Evolutionary conservation across 2,797 vertebrate genomes (phyloP).

Genomic region (Xiphophorus birchmanni): DNA sequence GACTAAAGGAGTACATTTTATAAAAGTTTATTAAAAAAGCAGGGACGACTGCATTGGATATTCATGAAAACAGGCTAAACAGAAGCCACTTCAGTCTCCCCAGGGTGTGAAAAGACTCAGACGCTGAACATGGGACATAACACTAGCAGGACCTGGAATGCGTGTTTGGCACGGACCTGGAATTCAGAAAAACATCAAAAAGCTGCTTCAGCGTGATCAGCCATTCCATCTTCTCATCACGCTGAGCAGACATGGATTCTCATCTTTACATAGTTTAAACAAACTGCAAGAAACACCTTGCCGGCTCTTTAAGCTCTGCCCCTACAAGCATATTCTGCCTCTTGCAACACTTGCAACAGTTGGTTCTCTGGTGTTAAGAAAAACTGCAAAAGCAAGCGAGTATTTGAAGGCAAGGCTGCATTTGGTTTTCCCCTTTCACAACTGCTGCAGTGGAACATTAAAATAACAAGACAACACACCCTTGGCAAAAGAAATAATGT

Average conservation of each 20-base stretch:
- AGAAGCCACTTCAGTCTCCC: constrained; percentile 15
- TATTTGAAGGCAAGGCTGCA: constrained; percentile 68
- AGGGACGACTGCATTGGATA: too few relatives aligned
- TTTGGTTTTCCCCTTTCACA: constrained; percentile 73
- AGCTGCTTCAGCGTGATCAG: constrained; percentile 55
- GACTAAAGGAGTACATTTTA: background rate
- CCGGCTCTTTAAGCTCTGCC: constrained; percentile 51
- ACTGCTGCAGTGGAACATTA: constrained; percentile 69
- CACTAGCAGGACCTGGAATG: constrained; percentile 60
- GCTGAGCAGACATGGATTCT: constrained; percentile 53
- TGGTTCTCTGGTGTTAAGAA: constrained; percentile 54
- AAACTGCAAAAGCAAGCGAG: constrained; percentile 61
- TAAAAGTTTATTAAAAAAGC: background rate
- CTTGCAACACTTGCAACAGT: constrained; percentile 46
- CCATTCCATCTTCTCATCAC: constrained; percentile 60
- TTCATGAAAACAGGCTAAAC: constrained; percentile 10
- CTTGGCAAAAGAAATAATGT: constrained; percentile 43
- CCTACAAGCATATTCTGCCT: constrained; percentile 56
- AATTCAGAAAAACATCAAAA: constrained; percentile 67
- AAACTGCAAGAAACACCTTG: constrained; percentile 56
- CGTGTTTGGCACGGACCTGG: constrained; percentile 56
- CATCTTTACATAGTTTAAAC: constrained; percentile 53
- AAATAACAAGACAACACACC: constrained; percentile 65
- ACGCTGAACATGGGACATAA: constrained; percentile 19
- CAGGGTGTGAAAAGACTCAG: constrained; percentile 21